phyloP scores from a whole-genome alignment of 2,113 vertebrate genomes.

The Nyctereutes procyonoides region DNA sequence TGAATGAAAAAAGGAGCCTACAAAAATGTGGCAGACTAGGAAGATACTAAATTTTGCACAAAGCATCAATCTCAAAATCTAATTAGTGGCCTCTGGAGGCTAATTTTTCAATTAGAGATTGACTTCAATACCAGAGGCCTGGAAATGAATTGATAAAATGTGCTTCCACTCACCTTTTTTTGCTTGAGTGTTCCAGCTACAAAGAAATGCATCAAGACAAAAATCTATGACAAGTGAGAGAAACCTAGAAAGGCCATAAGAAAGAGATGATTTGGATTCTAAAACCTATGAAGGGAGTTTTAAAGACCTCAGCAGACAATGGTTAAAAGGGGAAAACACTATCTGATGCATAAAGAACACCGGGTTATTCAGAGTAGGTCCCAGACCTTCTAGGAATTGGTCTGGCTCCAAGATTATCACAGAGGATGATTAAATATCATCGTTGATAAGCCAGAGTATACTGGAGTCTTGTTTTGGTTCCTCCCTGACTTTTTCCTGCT shows the following conservation, averaged over 20 bases:
- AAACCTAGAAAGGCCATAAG: not conserved
- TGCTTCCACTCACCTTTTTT: not conserved
- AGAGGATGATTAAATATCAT: not conserved
- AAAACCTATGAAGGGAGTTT: not conserved
- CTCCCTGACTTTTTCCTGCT: not conserved
- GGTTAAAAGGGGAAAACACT: not conserved
- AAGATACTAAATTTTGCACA: not conserved
- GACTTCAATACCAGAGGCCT: not conserved
- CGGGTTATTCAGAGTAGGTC: not conserved
- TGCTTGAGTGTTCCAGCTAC: not conserved
- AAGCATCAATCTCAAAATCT: slow-evolving; percentile 1
- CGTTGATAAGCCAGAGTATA: not conserved
- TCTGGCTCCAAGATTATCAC: not conserved
- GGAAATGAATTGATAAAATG: slow-evolving; percentile 9
- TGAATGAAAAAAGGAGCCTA: not conserved
- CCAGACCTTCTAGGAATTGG: not conserved
- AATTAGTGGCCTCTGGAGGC: not conserved
- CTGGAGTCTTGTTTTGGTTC: not conserved
- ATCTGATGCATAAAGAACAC: not conserved
- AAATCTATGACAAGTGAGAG: not conserved
- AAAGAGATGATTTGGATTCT: not conserved
- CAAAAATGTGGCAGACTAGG: not conserved
- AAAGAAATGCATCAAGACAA: slow-evolving; percentile 25
- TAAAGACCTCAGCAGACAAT: not conserved
- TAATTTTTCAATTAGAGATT: slow-evolving; percentile 57